Conservation (phyloP, 2,888 invertebrate genomes). For the Sarcophaga variegata region DNA sequence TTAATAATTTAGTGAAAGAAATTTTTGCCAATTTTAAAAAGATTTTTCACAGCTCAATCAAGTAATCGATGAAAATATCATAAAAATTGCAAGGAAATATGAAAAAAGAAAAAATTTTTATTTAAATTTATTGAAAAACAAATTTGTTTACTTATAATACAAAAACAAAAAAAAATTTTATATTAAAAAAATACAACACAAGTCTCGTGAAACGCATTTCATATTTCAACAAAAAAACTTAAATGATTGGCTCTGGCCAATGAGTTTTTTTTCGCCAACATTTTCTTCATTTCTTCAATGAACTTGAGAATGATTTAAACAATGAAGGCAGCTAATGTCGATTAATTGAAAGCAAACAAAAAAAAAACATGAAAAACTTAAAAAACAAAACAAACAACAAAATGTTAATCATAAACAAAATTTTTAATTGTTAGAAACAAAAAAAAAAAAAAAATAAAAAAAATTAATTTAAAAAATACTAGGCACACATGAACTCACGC, state of each 20-base stretch:
- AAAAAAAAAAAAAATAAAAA: background rate
- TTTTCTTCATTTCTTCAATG: constrained; percentile 26
- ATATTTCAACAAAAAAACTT: constrained; percentile 2
- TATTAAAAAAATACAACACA: background rate
- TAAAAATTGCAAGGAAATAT: too few relatives aligned
- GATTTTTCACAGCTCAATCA: too few relatives aligned
- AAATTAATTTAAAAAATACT: too few relatives aligned
- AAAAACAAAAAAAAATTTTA: too few relatives aligned
- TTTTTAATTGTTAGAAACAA: constrained; percentile 16
- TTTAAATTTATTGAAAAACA: too few relatives aligned
- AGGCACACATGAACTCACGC: background rate
- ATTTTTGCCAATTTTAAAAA: too few relatives aligned
- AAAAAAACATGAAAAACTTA: background rate
- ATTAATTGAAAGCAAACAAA: background rate
- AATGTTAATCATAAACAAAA: constrained; percentile 3
- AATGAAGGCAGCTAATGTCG: constrained; percentile 39
- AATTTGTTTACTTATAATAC: too few relatives aligned
- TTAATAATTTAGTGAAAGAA: too few relatives aligned
- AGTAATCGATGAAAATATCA: too few relatives aligned
- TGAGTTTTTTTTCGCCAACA: background rate
- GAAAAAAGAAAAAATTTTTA: too few relatives aligned
- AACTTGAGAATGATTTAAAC: constrained; percentile 53
- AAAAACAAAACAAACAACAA: background rate
- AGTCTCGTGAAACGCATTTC: constrained; percentile 43
- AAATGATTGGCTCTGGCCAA: constrained; percentile 26